phyloP scores from a whole-genome alignment of 2,113 vertebrate species.

The Phoenicopterus ruber region DNA sequence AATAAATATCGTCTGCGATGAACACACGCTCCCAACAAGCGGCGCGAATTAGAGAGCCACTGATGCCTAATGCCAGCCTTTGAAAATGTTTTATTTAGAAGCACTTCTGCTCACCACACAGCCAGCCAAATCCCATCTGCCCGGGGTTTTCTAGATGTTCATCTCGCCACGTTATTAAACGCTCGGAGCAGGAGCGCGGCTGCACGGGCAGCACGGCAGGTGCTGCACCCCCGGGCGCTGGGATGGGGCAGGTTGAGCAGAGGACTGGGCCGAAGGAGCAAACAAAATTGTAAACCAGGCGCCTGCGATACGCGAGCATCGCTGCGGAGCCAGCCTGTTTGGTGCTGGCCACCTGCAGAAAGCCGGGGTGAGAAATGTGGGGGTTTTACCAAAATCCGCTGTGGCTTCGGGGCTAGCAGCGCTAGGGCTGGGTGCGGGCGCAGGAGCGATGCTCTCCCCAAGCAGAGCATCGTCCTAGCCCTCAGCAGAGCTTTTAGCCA shows the following conservation, averaged over 20 bases:
- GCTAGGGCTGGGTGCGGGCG: fast-evolving
- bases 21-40: slow-evolving; percentile 53
- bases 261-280: not conserved
- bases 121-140: slow-evolving; percentile 7
- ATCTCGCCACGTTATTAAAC: fast-evolving
- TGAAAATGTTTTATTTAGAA: slow-evolving; percentile 54
- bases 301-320: fast-evolving
- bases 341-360: not conserved
- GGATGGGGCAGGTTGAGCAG: not conserved
- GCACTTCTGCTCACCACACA: not conserved
- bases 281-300: not conserved
- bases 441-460: fast-evolving
- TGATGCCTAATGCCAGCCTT: slow-evolving; percentile 47
- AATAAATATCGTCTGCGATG: slow-evolving; percentile 71
- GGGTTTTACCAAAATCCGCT: not conserved
- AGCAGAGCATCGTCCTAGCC: fast-evolving
- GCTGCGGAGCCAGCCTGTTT: not conserved
- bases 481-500: not conserved
- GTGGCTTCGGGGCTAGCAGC: fast-evolving
- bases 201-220: not conserved
- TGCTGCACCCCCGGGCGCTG: not conserved
- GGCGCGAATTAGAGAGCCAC: slow-evolving; percentile 6
- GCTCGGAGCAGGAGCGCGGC: fast-evolving
- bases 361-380: not conserved
- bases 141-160: not conserved